These are phyloP conservation scores for Probaryconus sp. DNA, from an alignment of 1,140 invertebrate species.

Conservation along the genomic window DNA sequence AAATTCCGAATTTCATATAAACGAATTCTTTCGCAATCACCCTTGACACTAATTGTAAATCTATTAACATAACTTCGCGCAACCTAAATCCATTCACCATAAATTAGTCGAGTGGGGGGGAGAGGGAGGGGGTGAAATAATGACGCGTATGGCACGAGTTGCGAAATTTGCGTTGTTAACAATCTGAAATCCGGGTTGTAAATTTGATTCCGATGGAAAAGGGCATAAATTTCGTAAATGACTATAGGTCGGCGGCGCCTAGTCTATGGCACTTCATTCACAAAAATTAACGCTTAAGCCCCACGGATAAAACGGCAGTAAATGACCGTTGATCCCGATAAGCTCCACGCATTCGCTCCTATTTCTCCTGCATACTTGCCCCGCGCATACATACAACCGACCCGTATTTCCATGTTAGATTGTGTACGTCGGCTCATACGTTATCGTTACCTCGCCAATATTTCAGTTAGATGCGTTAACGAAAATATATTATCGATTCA, in stretches of 20 bases:
- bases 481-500: conserved; percentile 55
- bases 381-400: conserved; percentile 19
- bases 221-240: conserved; percentile 71
- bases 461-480: conserved; percentile 71
- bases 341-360: conserved; percentile 64
- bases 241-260: conserved; percentile 42
- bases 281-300: conserved; percentile 75
- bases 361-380: conserved; percentile 60
- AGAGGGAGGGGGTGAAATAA: too few relatives aligned
- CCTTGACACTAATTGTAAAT: too few relatives aligned
- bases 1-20: too few relatives aligned
- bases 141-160: conserved; percentile 23
- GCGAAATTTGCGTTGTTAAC: conserved; percentile 44
- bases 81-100: too few relatives aligned
- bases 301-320: conserved; percentile 67
- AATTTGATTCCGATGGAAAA: conserved; percentile 64
- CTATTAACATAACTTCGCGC: too few relatives aligned
- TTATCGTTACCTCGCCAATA: conserved; percentile 72
- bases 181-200: conserved; percentile 48
- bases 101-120: too few relatives aligned
- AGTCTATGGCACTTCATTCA: conserved; percentile 61
- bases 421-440: conserved; percentile 58
- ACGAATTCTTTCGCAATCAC: too few relatives aligned
- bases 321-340: conserved; percentile 75
- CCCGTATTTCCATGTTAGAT: conserved; percentile 55